Base-by-base conservation (phyloP, 1,140 invertebrate genomes). In the Metaphire vulgaris region DNA sequence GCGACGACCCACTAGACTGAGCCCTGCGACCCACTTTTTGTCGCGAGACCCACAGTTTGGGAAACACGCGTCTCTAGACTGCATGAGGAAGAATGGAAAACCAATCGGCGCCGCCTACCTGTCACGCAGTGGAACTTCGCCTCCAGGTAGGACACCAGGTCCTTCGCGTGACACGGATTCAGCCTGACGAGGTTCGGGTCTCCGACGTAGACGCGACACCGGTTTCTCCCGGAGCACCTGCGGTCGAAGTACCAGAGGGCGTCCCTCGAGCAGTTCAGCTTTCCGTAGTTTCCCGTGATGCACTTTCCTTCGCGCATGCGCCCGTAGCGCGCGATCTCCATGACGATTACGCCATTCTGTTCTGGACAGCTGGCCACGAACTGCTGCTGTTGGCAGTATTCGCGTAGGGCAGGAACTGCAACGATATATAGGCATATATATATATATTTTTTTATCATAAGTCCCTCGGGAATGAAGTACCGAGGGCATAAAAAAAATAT, bases 141-240 rank as follows among this genome's bases (percentile, higher is more conserved):
- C 69, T 76, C 75, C 28, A 76, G 68, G 66, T 33, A 76, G 1
- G 75, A 76, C 29, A 68, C 68, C 1, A 76, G 68, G 26, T 76
- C 75, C 33, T 29, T 31, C 16, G 69, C 14, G 6, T 56, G 72
- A 33, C 75, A 76, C 29, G 67, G 31, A 31, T 32, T 26, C 32
- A 33, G 30, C 1, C 15, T 26, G 69, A 74, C 30, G 1, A 72
- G 41, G 30, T 41, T 34, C 2, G 33, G 32, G 28, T 76, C 75
- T 21, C 69, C 32, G 1, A 76, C 69, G 75, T 74, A 66, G 26
- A 76, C 66, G 1, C n/a, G 21, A 33, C 75, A 76, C 6, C 16
- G 15, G 32, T 15, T 14, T 33, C 69, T 28, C 21, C 67, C 75
- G 16, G 64, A 34, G 69, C 75, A 76, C 0, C 33, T 14, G 16